phyloP scores from a whole-genome alignment of 2,797 vertebrate species.

The Alcedo atthis region DNA sequence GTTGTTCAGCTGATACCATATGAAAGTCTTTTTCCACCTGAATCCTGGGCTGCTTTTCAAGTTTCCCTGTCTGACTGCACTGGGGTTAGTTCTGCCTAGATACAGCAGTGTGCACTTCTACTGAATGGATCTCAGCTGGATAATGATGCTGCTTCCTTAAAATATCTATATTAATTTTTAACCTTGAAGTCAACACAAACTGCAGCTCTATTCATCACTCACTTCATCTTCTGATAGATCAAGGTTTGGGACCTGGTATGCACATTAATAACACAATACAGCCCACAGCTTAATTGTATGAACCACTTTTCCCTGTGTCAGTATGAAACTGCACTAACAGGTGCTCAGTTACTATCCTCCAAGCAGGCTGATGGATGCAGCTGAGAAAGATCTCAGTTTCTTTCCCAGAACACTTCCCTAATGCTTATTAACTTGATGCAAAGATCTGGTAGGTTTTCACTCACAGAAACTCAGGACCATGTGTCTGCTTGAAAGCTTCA shows the following conservation, averaged over 20 bases:
- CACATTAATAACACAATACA: background rate
- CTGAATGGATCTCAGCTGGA: background rate
- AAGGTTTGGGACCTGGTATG: background rate
- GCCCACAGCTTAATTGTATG: background rate
- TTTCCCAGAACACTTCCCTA: background rate
- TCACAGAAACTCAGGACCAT: slow-evolving; percentile 56
- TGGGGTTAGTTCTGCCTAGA: background rate
- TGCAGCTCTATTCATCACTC: background rate
- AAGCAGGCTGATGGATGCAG: background rate
- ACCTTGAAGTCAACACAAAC: background rate
- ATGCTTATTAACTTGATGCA: background rate
- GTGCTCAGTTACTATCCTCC: background rate
- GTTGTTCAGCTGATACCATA: slow-evolving; percentile 14
- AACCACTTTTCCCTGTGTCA: background rate
- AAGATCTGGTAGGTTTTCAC: slow-evolving; percentile 17
- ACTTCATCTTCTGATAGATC: background rate
- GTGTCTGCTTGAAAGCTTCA: slow-evolving; percentile 58
- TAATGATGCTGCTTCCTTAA: background rate
- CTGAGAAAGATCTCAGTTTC: background rate
- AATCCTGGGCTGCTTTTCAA: slow-evolving; percentile 4
- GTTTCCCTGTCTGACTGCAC: background rate
- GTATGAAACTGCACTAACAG: background rate
- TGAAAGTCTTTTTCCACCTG: slow-evolving; percentile 30
- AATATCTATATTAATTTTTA: background rate
- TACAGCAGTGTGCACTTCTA: background rate